Percentiles rank a stretch among this genome's conserved stretches.
Evolutionary conservation across 2,797 vertebrate genomes (phyloP).

Genomic region (Eremophila alpestris): DNA sequence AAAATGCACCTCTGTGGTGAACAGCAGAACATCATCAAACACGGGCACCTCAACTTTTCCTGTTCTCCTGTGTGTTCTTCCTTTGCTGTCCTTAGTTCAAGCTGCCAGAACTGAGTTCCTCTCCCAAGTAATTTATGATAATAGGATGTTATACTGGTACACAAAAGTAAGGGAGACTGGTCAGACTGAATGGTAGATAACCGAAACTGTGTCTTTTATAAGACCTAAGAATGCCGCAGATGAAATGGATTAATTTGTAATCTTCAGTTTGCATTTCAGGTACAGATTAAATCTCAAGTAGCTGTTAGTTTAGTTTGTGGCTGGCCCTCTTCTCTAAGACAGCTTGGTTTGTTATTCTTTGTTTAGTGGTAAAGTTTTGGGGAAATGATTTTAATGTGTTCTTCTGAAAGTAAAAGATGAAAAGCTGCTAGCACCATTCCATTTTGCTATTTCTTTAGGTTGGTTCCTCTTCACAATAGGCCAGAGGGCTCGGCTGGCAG

Average conservation of each 20-base stretch:
- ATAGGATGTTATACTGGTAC: background rate
- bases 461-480: constrained; percentile 95
- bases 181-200: background rate
- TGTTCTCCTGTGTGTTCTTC: background rate
- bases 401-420: background rate
- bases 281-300: background rate
- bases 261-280: background rate
- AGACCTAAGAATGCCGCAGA: background rate
- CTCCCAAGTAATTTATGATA: background rate
- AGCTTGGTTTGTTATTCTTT: background rate
- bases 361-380: background rate
- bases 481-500: constrained; percentile 89
- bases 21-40: background rate
- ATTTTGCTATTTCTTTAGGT: constrained; percentile 69
- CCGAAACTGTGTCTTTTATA: background rate
- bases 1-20: background rate
- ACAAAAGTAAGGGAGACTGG: background rate
- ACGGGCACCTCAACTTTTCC: background rate
- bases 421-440: background rate
- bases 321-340: background rate
- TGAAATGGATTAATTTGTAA: background rate
- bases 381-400: background rate
- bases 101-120: background rate
- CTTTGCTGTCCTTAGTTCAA: background rate
- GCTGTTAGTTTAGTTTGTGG: background rate